Base-by-base conservation (phyloP, 2,888 invertebrate genomes). In the Pogonocherus hispidulus region DNA sequence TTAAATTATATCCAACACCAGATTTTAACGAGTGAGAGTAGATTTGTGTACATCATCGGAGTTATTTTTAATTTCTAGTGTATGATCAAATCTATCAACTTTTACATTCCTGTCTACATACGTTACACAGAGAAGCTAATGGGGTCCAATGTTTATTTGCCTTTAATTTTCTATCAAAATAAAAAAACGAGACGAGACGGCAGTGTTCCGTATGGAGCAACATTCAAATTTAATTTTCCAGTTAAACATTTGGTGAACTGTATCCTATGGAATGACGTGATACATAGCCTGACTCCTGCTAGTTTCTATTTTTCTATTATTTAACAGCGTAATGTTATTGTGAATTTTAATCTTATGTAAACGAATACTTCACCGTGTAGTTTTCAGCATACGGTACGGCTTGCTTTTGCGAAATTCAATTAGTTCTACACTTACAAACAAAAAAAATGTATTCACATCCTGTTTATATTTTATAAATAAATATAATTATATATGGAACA, bases 191-290 rank as follows among this genome's bases (percentile, higher is more conserved):
- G n/a, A n/a, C n/a, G n/a, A n/a, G n/a, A 41, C 41, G 16, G 27
- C 27, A 8, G 4, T 5, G 3, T 27, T 5, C n/a, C 14, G 2
- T 1, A 14, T 4, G 41, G 41, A n/a, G 16, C 41, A 16, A n/a
- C 41, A 41, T 41, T 41, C 16, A 41, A 16, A 41, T 41, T 41
- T 41, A 41, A 41, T 41, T 41, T 41, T 41, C n/a, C n/a, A 41
- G 41, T n/a, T 2, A 5, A 41, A n/a, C 41, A 14, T 41, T 11
- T 41, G n/a, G 41, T 41, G n/a, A 3, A 41, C 14, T 9, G 16
- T 41, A 8, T 27, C 27, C 4, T 3, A 27, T 27, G 27, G 27
- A 8, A 27, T 27, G 27, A n/a, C n/a, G n/a, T n/a, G n/a, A n/a
- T n/a, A n/a, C n/a, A n/a, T n/a, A n/a, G n/a, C n/a, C n/a, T n/a